Percentiles rank a stretch among this genome's conserved stretches.
Evolutionary conservation across 2,113 vertebrate species (phyloP).

Genomic region (Microtus pennsylvanicus): DNA sequence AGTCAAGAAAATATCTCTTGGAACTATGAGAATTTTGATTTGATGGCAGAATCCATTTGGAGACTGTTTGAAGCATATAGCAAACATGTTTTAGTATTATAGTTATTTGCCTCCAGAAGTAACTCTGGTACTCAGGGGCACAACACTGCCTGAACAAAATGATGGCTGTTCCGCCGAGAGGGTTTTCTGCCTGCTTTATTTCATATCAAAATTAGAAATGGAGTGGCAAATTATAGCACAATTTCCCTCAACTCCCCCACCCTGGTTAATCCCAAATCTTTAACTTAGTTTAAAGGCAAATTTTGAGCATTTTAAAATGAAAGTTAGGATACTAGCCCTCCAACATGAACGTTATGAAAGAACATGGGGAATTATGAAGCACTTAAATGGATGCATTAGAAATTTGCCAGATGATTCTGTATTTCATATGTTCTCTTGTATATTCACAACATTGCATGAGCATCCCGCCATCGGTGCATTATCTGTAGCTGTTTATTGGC

Average conservation of each 20-base stretch:
- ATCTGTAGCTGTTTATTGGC: background rate
- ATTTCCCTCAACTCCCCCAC: background rate
- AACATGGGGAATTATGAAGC: background rate
- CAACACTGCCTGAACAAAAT: background rate
- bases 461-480: background rate
- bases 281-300: background rate
- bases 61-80: background rate
- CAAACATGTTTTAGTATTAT: background rate
- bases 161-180: background rate
- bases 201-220: slow-evolving; percentile 35
- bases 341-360: background rate
- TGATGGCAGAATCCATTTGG: background rate
- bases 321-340: background rate
- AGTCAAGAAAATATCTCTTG: background rate
- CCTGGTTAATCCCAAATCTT: background rate
- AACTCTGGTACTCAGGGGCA: background rate
- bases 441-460: background rate
- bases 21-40: background rate
- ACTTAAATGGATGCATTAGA: background rate
- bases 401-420: slow-evolving; percentile 30
- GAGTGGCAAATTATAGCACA: background rate
- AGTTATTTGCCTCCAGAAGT: background rate
- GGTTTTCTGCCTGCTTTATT: background rate
- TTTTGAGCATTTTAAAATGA: background rate
- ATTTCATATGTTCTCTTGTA: background rate